These are phyloP conservation scores for Dendropsophus ebraccatus DNA, from an alignment of 2,113 vertebrate genomes.

Conservation along the genomic window DNA sequence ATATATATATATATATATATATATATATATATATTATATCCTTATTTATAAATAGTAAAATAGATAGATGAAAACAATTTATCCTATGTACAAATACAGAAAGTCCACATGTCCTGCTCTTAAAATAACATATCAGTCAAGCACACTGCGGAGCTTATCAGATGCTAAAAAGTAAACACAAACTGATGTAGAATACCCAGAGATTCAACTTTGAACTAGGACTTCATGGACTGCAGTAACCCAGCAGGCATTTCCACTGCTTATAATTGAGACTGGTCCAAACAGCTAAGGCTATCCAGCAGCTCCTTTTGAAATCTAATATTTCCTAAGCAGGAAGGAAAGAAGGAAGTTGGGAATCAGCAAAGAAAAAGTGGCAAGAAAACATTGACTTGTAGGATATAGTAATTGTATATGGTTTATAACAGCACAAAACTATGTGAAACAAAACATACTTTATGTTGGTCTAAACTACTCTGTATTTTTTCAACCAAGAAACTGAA, in stretches of 20 bases:
- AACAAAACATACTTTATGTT: slow-evolving; percentile 56
- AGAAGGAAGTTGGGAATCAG: slow-evolving; percentile 59
- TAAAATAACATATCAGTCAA: slow-evolving; percentile 54
- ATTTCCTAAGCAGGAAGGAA: slow-evolving; percentile 63
- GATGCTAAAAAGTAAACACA: slow-evolving; percentile 63
- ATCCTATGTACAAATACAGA: slow-evolving; percentile 15
- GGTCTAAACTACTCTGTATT: slow-evolving; percentile 31
- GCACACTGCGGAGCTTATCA: slow-evolving; percentile 54
- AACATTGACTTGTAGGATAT: slow-evolving; percentile 61
- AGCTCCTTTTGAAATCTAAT: slow-evolving; percentile 62
- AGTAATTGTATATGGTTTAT: slow-evolving; percentile 58
- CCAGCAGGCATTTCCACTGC: slow-evolving; percentile 61
- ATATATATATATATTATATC: background rate
- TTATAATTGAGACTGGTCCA: slow-evolving; percentile 62
- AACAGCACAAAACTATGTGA: slow-evolving; percentile 38
- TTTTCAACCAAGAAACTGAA: background rate
- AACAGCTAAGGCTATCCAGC: slow-evolving; percentile 63
- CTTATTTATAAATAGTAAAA: background rate
- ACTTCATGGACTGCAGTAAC: slow-evolving; percentile 60
- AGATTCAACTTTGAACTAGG: slow-evolving; percentile 60
- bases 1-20: slow-evolving; percentile 11
- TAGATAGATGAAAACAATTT: background rate
- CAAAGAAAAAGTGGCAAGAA: slow-evolving; percentile 57
- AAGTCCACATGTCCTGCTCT: slow-evolving; percentile 5
- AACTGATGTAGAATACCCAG: slow-evolving; percentile 55